Conservation (phyloP, 2,888 invertebrate genomes). For the Meteorus colon region DNA sequence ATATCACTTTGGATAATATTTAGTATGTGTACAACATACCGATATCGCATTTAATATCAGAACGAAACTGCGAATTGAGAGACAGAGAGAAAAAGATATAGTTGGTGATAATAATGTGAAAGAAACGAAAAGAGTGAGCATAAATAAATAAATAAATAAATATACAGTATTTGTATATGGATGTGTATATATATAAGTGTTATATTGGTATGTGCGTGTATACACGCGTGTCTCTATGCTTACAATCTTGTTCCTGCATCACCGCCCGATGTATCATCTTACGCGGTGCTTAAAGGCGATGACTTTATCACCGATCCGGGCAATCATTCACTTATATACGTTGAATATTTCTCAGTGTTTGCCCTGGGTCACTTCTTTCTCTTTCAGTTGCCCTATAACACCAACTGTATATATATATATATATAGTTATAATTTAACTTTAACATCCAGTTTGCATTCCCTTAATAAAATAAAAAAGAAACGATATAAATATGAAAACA, state of each 20-base stretch:
- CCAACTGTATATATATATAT: conserved; percentile 9
- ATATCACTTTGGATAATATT: conserved; percentile 55
- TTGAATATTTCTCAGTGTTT: conserved; percentile 50
- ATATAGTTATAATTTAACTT: neutral
- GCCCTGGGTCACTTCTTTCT: conserved; percentile 49
- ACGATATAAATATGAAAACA: too few relatives aligned
- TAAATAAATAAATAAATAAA: conserved; percentile 12
- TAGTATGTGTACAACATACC: conserved; percentile 54
- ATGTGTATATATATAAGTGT: conserved; percentile 7
- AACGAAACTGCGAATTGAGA: conserved; percentile 28
- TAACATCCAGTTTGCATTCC: conserved; percentile 8
- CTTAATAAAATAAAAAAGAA: neutral
- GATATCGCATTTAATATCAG: conserved; percentile 62
- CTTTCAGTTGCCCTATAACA: conserved; percentile 41
- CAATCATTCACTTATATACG: conserved; percentile 63
- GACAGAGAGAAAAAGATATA: conserved; percentile 17
- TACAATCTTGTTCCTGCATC: conserved; percentile 68
- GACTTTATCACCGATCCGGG: conserved; percentile 73
- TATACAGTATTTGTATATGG: conserved; percentile 20
- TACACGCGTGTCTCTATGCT: conserved; percentile 32
- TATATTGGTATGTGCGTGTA: conserved; percentile 29
- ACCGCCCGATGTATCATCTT: conserved; percentile 73
- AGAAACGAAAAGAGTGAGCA: conserved; percentile 12
- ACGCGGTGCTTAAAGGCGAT: conserved; percentile 71
- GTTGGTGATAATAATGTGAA: conserved; percentile 15